Percentiles rank a stretch among this genome's conserved stretches.
Evolutionary conservation across 2,797 vertebrate species (phyloP).

Genomic region (Gila robusta): DNA sequence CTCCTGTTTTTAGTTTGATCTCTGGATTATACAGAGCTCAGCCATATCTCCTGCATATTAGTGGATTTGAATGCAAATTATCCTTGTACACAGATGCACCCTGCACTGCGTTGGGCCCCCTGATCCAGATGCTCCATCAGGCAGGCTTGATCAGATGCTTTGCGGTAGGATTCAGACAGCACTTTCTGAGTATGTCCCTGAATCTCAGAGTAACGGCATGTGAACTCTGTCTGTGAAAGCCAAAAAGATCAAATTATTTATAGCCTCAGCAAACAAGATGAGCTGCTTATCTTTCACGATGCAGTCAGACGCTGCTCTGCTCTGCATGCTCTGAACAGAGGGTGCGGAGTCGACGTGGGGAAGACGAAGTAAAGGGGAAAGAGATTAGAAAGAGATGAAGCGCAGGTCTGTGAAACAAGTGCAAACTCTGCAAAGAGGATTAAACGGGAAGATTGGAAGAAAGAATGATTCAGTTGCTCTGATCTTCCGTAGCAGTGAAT

Average conservation of each 20-base stretch:
- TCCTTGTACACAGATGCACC: constrained; percentile 58
- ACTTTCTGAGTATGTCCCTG: not conserved
- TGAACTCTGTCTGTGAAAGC: constrained; percentile 63
- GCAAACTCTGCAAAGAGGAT: constrained; percentile 45
- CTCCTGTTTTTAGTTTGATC: constrained; percentile 61
- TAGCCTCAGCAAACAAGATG: constrained; percentile 68
- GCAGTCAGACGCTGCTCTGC: constrained; percentile 63
- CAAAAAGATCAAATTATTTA: constrained; percentile 80
- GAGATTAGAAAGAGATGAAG: constrained; percentile 32
- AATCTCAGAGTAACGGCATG: constrained; percentile 31
- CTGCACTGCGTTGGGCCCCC: constrained; percentile 31
- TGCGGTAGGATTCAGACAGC: constrained; percentile 4
- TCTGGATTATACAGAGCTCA: constrained; percentile 66
- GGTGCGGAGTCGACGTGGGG: constrained; percentile 51
- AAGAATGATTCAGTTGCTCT: constrained; percentile 47
- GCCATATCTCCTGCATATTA: constrained; percentile 64
- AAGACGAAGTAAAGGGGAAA: constrained; percentile 7
- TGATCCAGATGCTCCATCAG: constrained; percentile 31
- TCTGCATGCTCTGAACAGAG: constrained; percentile 60
- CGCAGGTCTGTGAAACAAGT: constrained; percentile 20
- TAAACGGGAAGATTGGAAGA: constrained; percentile 7
- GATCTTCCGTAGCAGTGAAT: constrained; percentile 67
- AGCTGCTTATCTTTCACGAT: constrained; percentile 73
- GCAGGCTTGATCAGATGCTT: constrained; percentile 20
- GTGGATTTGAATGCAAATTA: constrained; percentile 70